Evolutionary conservation across 2,888 invertebrate genomes (phyloP).

Genomic region (Belgica antarctica): DNA sequence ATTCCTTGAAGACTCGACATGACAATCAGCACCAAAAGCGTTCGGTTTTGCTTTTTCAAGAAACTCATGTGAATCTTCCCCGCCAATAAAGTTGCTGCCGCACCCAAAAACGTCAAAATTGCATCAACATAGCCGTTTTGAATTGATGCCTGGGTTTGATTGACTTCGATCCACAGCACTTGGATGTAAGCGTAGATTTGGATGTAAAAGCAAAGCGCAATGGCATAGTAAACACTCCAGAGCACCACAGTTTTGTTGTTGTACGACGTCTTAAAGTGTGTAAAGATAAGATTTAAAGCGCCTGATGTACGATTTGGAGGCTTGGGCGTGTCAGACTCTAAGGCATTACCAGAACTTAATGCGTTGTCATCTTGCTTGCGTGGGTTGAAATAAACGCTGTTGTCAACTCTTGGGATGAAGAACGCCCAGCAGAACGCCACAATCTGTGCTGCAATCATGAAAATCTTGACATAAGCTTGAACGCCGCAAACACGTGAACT

Average conservation of each 20-base stretch:
- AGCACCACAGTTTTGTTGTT: constrained; percentile 62
- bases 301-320: constrained; percentile 38
- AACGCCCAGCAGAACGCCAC: constrained; percentile 64
- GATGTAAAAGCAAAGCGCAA: constrained; percentile 68
- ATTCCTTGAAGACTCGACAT: constrained; percentile 60
- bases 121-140: constrained; percentile 83
- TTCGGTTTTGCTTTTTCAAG: constrained; percentile 50
- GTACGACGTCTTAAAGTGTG: constrained; percentile 62
- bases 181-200: constrained; percentile 72
- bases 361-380: neutral
- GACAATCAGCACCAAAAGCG: constrained; percentile 55
- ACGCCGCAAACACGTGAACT: too few relatives aligned
- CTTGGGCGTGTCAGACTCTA: neutral
- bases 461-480: too few relatives aligned
- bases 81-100: constrained; percentile 60
- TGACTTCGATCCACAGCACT: constrained; percentile 65
- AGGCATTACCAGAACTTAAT: neutral
- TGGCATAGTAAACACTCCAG: constrained; percentile 75
- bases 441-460: constrained; percentile 48
- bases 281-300: constrained; percentile 56
- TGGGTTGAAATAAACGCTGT: constrained; percentile 65
- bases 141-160: constrained; percentile 51
- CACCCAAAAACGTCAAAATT: constrained; percentile 66
- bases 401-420: constrained; percentile 62
- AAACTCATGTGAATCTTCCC: constrained; percentile 50